These are phyloP conservation scores for Scolopax mira DNA, from an alignment of 2,113 vertebrate genomes.

Conservation along the genomic window DNA sequence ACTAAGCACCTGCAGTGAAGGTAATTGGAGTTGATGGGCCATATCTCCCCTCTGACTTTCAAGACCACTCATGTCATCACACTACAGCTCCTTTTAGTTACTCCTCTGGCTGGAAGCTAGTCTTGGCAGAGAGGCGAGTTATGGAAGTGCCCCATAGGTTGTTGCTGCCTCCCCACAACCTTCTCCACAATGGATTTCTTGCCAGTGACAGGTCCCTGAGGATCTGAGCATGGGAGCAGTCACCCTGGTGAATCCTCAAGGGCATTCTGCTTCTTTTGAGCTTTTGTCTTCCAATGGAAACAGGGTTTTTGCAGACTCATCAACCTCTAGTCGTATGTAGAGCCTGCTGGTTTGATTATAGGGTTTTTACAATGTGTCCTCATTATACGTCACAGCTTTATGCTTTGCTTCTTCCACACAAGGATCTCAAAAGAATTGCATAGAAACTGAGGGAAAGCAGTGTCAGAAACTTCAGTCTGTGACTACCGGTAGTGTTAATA, in stretches of 20 bases:
- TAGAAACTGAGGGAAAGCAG: neutral
- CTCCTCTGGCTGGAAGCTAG: neutral
- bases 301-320: neutral
- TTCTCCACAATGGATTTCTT: neutral
- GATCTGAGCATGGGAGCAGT: neutral
- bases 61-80: neutral
- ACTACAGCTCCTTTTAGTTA: neutral
- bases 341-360: neutral
- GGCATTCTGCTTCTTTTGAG: neutral
- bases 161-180: neutral
- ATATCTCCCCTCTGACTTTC: constrained; percentile 22
- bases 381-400: neutral
- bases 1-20: constrained; percentile 24
- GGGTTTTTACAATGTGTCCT: neutral
- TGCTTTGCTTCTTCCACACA: neutral
- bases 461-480: neutral
- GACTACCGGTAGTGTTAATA: neutral
- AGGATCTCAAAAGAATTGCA: constrained; percentile 57
- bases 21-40: constrained; percentile 34
- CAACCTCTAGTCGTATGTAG: fast-evolving
- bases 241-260: neutral
- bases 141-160: neutral
- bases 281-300: neutral
- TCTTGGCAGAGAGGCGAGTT: neutral
- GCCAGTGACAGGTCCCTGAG: neutral